These are phyloP conservation scores for Brachionus manjavacas DNA, from an alignment of 1,140 invertebrate species.

Conservation along the genomic window DNA sequence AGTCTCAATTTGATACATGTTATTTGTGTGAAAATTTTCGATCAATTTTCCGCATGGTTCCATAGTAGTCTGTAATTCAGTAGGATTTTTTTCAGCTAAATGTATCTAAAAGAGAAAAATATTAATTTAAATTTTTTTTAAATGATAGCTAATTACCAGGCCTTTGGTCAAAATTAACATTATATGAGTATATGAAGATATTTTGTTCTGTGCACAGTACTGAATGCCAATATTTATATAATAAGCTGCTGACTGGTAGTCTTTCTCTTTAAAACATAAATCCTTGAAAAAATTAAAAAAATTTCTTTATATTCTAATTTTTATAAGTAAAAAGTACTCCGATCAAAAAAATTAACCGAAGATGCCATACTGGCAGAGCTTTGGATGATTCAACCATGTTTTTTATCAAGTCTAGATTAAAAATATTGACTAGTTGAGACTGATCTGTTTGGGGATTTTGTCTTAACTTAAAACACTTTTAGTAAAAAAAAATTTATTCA, in stretches of 20 bases:
- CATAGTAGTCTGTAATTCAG: slow-evolving; percentile 29
- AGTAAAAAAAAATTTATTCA: background rate
- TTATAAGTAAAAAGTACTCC: background rate
- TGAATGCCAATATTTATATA: background rate
- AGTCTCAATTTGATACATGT: slow-evolving; percentile 3
- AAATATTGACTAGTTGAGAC: background rate
- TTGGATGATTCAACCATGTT: slow-evolving; percentile 28
- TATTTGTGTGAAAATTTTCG: slow-evolving; percentile 22
- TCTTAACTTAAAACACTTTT: background rate
- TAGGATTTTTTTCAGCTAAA: slow-evolving; percentile 4
- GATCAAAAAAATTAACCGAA: slow-evolving; percentile 10
- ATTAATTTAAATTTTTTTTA: background rate
- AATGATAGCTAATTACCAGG: background rate
- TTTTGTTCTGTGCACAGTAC: background rate
- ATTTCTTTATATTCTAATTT: background rate
- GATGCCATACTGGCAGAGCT: background rate
- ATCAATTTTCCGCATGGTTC: slow-evolving; percentile 31
- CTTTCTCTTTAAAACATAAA: slow-evolving; percentile 14
- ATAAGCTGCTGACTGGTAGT: background rate
- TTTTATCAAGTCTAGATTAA: background rate
- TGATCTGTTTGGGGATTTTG: background rate
- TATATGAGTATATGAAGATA: slow-evolving; percentile 15
- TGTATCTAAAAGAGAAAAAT: background rate
- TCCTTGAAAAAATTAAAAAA: background rate
- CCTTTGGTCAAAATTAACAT: slow-evolving; percentile 24